Evolutionary conservation across 2,888 invertebrate genomes (phyloP), one percentile per base, ranked within the genome.

Genomic region (Drosophila formosana): DNA sequence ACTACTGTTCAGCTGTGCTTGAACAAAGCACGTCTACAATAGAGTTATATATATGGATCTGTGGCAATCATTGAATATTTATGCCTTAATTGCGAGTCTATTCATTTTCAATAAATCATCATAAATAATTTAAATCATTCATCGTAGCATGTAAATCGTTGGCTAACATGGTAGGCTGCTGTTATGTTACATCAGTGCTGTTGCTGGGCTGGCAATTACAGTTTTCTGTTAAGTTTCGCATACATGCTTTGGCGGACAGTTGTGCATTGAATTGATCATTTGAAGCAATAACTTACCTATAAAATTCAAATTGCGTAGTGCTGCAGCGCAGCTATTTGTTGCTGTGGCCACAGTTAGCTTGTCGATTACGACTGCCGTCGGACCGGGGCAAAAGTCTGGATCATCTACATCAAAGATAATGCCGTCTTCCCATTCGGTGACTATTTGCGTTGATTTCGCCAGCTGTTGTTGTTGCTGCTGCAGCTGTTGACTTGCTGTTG

Each of bases 371-470:
- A 74, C 82, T 26, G 84, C 72, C 30, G 86, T n/a, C 30, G 86
- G 72, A 1, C 69, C 67, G 26, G 77, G 51, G 60, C 90, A 91
- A 75, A 92, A 92, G 87, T 92, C 92, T 49, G 92, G 92, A 89
- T 92, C 92, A 76, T 92, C 92, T 37, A 91, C 90, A 84, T 92
- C 92, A 74, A 92, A 92, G 43, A 91, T 85, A 65, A 91, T 81
- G 57, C 90, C 91, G 66, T 92, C 92, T 78, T 92, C 92, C 92
- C 92, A 92, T 74, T 92, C 92, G 43, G 91, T 90, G 64, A 91
- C 90, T 66, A 91, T 89, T 66, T 82, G 88, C 25, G 72, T 26
- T 55, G 72, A 53, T 61, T 78, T 75, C 39, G 72, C 61, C 28
- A 74, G 72, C 39, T 70, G 78, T 18, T 72, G 72, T 47, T 67